phyloP scores from a whole-genome alignment of 2,888 invertebrate species.

The Gisinianus flammeolus region DNA sequence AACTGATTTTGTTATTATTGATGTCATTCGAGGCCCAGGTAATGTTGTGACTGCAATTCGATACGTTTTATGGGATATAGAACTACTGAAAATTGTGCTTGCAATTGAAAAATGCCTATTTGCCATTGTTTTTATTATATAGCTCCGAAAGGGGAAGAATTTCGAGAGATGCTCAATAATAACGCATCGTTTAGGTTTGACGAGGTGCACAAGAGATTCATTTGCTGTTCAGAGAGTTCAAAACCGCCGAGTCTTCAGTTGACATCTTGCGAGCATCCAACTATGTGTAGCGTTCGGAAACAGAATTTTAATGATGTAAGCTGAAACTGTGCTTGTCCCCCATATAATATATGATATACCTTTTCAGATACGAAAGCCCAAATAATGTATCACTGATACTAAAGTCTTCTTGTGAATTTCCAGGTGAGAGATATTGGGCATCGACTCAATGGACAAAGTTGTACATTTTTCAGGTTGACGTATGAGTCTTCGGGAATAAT shows the following conservation, averaged over 20 bases:
- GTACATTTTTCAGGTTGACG: background rate
- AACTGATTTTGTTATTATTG: background rate
- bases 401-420: background rate
- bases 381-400: too few relatives aligned
- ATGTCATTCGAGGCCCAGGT: background rate
- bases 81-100: background rate
- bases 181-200: slow-evolving; percentile 22
- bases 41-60: too few relatives aligned
- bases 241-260: slow-evolving; percentile 14
- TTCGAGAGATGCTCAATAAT: background rate
- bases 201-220: background rate
- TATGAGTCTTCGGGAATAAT: slow-evolving; percentile 26
- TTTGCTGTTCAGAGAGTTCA: slow-evolving; percentile 21
- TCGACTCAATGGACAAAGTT: slow-evolving; percentile 10
- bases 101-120: background rate
- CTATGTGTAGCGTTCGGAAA: slow-evolving; percentile 14
- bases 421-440: slow-evolving; percentile 16
- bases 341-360: background rate
- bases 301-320: background rate
- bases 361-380: background rate
- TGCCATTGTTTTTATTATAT: background rate
- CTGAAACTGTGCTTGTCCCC: background rate
- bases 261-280: slow-evolving; percentile 23
- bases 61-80: background rate
- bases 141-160: background rate